Percentiles rank a stretch among this genome's conserved stretches.
Conservation (phyloP, 2,888 invertebrate species). For the Lasioglossum marginatum region DNA sequence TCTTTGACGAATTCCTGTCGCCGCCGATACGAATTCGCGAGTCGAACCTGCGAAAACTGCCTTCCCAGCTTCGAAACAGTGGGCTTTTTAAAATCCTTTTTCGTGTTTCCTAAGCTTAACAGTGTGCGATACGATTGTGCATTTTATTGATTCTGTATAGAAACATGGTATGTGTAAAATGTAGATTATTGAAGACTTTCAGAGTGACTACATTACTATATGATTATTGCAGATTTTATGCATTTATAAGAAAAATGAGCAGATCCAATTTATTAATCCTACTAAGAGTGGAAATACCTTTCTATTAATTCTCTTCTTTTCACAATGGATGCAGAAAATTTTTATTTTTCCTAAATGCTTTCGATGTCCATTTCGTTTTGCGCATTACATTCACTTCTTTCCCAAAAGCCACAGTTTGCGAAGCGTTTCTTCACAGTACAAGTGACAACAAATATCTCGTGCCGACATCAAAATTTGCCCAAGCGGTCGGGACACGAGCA, state of each 20-base stretch:
- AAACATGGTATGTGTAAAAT: not conserved
- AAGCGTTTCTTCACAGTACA: not conserved
- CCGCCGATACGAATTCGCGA: not conserved
- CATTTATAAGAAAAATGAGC: not conserved
- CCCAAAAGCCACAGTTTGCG: not conserved
- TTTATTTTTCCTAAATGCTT: not conserved
- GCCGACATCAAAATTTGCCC: not conserved
- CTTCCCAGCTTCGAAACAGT: not conserved
- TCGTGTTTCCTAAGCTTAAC: not conserved
- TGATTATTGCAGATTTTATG: not conserved
- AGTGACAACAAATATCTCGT: not conserved
- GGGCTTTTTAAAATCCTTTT: not conserved
- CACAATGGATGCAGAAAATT: not conserved
- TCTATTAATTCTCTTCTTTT: not conserved
- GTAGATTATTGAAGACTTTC: not conserved
- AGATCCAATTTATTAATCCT: too few relatives aligned
- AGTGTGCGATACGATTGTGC: not conserved
- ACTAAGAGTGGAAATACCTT: not conserved
- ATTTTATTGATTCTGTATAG: not conserved
- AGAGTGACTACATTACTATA: too few relatives aligned
- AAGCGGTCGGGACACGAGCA: not conserved
- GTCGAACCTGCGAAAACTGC: not conserved
- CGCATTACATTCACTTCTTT: too few relatives aligned
- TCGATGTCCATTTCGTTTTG: not conserved
- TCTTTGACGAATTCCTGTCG: conserved; percentile 28